A percentile compares a stretch with the other conserved stretches of the same genome.
Conservation (phyloP, 2,888 invertebrate species). For the Caenorhabditis wallacei region DNA sequence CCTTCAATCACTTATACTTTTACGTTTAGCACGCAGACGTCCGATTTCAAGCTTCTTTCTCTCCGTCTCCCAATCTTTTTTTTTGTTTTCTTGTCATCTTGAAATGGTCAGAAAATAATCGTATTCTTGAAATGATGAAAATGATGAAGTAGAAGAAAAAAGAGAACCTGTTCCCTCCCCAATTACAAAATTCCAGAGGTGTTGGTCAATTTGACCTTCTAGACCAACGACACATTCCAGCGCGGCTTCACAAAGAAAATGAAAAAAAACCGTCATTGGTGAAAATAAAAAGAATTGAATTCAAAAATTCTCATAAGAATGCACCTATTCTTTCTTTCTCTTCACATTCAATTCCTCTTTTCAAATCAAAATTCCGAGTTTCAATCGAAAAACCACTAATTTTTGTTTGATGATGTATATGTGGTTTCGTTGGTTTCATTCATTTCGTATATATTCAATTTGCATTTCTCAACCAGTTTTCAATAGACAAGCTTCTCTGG, state of each 20-base stretch:
- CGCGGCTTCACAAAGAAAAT: slow-evolving; percentile 38
- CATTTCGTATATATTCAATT: slow-evolving; percentile 22
- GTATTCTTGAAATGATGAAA: slow-evolving; percentile 17
- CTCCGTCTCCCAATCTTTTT: slow-evolving; percentile 18
- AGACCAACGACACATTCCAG: slow-evolving; percentile 38
- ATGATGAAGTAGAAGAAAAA: slow-evolving; percentile 22
- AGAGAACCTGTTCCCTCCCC: slow-evolving; percentile 43
- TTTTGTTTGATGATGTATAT: slow-evolving; percentile 5
- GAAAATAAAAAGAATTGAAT: slow-evolving; percentile 13
- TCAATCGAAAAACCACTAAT: neutral
- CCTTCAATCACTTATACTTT: slow-evolving; percentile 42
- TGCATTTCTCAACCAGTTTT: slow-evolving; percentile 23
- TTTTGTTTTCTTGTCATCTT: slow-evolving; percentile 24
- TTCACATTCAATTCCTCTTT: slow-evolving; percentile 12
- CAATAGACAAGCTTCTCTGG: slow-evolving; percentile 34
- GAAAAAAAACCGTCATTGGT: slow-evolving; percentile 2
- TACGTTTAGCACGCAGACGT: slow-evolving; percentile 43
- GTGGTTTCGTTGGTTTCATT: too few relatives aligned
- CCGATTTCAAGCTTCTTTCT: slow-evolving; percentile 15
- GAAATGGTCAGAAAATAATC: slow-evolving; percentile 24
- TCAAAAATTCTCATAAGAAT: slow-evolving; percentile 12
- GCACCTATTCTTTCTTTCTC: slow-evolving; percentile 2
- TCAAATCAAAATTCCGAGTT: too few relatives aligned
- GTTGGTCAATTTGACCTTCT: slow-evolving; percentile 53
- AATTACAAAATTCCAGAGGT: slow-evolving; percentile 52